Evolutionary conservation across 2,888 invertebrate genomes (phyloP).

Genomic region (Drosophila gaucha): DNA sequence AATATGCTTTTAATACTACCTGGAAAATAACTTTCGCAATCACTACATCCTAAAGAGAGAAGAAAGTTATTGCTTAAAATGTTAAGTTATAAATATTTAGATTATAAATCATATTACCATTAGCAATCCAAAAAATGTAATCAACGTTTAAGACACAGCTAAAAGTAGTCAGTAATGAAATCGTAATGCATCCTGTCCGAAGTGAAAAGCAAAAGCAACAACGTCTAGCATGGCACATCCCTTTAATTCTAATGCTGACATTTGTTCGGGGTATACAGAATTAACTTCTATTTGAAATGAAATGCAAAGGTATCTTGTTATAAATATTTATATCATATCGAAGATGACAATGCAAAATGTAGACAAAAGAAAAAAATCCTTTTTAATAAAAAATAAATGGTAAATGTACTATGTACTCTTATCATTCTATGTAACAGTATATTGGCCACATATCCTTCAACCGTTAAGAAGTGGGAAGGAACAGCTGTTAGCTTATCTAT

Average conservation of each 20-base stretch:
- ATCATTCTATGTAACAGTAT: no score
- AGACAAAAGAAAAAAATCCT: neutral
- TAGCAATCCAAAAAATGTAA: neutral
- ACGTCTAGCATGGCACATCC: neutral
- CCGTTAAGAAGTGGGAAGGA: neutral
- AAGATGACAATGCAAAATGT: no score
- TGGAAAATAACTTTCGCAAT: neutral
- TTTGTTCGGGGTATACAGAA: neutral
- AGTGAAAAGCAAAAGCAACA: neutral
- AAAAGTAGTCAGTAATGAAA: neutral
- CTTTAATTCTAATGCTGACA: neutral
- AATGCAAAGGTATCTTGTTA: neutral
- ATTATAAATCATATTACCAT: neutral
- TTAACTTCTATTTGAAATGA: neutral
- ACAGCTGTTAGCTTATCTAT: slow-evolving; percentile 38
- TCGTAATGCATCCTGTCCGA: neutral
- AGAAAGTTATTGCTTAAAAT: neutral
- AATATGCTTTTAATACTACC: neutral
- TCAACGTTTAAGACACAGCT: neutral
- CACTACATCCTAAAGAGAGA: neutral
- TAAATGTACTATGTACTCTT: neutral
- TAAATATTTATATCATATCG: no score
- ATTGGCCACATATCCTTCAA: slow-evolving; percentile 18
- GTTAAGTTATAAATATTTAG: neutral
- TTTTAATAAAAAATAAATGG: neutral